Percentiles rank a stretch among this genome's conserved stretches.
Evolutionary conservation across 1,140 invertebrate species (phyloP).

Genomic region (Megalopta genalis): DNA sequence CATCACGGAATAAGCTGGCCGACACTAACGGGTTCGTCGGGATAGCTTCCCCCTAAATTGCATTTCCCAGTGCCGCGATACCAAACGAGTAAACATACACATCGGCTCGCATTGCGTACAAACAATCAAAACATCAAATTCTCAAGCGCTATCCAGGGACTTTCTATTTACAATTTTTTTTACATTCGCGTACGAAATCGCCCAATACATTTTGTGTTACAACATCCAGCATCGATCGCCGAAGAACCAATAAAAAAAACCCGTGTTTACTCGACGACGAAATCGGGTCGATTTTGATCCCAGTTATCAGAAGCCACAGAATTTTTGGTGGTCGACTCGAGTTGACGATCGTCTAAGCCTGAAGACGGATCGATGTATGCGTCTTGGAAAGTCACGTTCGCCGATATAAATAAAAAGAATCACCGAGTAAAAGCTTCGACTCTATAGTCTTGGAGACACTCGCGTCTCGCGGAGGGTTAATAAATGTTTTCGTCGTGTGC

Average conservation of each 20-base stretch:
- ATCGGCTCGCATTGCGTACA: neutral
- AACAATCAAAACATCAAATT: constrained; percentile 19
- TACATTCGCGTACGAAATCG: neutral
- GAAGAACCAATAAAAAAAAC: neutral
- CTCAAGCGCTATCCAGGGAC: neutral
- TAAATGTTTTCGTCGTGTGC: neutral
- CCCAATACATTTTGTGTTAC: neutral
- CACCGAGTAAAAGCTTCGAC: too few species aligned
- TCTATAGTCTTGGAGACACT: too few species aligned
- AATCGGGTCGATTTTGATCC: too few species aligned
- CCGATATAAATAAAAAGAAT: too few species aligned
- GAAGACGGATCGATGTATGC: too few species aligned
- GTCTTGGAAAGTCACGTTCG: too few species aligned
- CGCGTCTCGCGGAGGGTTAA: too few species aligned
- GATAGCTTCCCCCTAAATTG: constrained; percentile 5
- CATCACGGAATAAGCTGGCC: constrained; percentile 9
- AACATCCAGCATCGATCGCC: neutral
- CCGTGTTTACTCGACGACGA: too few species aligned
- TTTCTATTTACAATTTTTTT: constrained; percentile 30
- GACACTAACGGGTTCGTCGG: neutral
- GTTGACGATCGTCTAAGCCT: too few species aligned
- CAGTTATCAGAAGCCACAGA: too few species aligned
- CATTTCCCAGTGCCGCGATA: neutral
- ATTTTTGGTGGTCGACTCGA: too few species aligned
- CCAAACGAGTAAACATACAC: neutral